Evolutionary conservation across 2,888 invertebrate genomes (phyloP).

Genomic region (Yponomeuta malinellus): DNA sequence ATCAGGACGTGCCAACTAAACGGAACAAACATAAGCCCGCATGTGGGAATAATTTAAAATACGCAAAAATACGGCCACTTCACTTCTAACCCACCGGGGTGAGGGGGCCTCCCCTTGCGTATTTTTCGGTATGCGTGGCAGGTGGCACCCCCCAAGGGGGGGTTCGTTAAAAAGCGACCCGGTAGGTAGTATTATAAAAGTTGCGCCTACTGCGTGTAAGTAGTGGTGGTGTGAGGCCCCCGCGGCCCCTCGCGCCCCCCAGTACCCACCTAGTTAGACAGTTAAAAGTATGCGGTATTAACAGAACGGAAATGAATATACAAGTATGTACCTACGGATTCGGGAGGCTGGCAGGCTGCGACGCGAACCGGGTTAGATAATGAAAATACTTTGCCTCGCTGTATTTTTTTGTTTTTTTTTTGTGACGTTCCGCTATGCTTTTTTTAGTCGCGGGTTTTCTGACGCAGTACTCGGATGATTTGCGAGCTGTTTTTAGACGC

Average conservation of each 20-base stretch:
- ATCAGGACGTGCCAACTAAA: slow-evolving; percentile 42
- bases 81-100: slow-evolving; percentile 61
- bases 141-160: slow-evolving; percentile 62
- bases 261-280: slow-evolving; percentile 70
- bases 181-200: slow-evolving; percentile 76
- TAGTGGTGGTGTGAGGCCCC: slow-evolving; percentile 55
- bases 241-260: slow-evolving; percentile 24
- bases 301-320: slow-evolving; percentile 76
- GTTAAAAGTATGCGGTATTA: slow-evolving; percentile 77
- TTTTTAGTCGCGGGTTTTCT: slow-evolving; percentile 6
- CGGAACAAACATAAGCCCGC: slow-evolving; percentile 50
- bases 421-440: slow-evolving; percentile 15
- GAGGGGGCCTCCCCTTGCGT: slow-evolving; percentile 58
- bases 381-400: slow-evolving; percentile 62
- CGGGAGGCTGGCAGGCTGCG: slow-evolving; percentile 58
- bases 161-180: slow-evolving; percentile 72
- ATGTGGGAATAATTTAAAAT: slow-evolving; percentile 74
- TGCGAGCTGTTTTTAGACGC: slow-evolving; percentile 4
- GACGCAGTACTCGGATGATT: slow-evolving; percentile 6
- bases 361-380: slow-evolving; percentile 63
- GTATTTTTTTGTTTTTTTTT: slow-evolving; percentile 46
- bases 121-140: slow-evolving; percentile 75
- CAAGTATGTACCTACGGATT: slow-evolving; percentile 66
- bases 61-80: slow-evolving; percentile 74
- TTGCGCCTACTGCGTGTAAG: slow-evolving; percentile 75